These are phyloP conservation scores for Drosophila tripunctata DNA, from an alignment of 2,888 invertebrate genomes.

Conservation along the genomic window DNA sequence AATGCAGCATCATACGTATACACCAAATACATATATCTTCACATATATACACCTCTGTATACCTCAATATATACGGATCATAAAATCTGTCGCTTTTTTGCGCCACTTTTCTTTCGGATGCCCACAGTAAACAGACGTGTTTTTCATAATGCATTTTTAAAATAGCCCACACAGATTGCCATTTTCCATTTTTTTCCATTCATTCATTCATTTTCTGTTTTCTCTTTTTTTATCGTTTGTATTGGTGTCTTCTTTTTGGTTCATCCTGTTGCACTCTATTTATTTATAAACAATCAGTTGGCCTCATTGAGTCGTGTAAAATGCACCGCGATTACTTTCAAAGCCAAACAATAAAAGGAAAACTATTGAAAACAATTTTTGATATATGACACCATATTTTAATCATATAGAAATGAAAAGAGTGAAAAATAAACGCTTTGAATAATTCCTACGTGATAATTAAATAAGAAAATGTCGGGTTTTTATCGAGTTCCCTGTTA, in stretches of 20 bases:
- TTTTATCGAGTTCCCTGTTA: too few species aligned
- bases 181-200: slow-evolving; percentile 16
- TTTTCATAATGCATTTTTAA: slow-evolving; percentile 75
- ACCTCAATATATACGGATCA: slow-evolving; percentile 25
- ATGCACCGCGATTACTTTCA: slow-evolving; percentile 9
- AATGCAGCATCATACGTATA: slow-evolving; percentile 48
- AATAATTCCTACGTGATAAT: neutral
- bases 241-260: slow-evolving; percentile 18
- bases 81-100: slow-evolving; percentile 58
- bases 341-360: slow-evolving; percentile 3
- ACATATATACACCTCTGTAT: neutral
- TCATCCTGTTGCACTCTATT: slow-evolving; percentile 35
- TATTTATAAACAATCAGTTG: slow-evolving; percentile 69
- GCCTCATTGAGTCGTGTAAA: slow-evolving; percentile 50
- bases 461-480: too few species aligned
- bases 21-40: neutral
- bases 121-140: slow-evolving; percentile 65
- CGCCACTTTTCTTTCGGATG: slow-evolving; percentile 35
- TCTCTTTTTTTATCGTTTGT: slow-evolving; percentile 28
- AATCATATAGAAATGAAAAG: neutral
- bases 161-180: slow-evolving; percentile 49
- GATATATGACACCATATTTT: neutral
- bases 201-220: slow-evolving; percentile 38
- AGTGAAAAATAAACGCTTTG: neutral
- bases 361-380: neutral